Conservation (phyloP, 2,797 vertebrate species). For the Prionace glauca region DNA sequence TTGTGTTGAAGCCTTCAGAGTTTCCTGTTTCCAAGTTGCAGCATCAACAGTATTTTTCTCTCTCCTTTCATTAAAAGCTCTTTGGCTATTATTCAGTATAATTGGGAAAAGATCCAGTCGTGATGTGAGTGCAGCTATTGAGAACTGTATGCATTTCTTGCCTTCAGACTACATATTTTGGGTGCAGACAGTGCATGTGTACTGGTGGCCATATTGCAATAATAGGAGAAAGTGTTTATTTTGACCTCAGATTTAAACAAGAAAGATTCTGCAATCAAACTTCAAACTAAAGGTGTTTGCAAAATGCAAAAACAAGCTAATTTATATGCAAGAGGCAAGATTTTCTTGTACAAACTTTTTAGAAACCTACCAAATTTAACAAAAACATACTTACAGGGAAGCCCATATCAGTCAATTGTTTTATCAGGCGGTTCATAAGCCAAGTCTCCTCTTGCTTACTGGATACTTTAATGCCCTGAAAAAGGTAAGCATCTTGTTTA, state of each 20-base stretch:
- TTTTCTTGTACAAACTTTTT: background rate
- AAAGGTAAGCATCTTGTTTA: slow-evolving; percentile 41
- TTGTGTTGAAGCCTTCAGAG: no score
- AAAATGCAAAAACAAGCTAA: background rate
- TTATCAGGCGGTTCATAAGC: slow-evolving; percentile 94
- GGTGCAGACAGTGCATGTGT: no score
- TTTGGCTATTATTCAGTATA: no score
- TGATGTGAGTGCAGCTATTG: no score
- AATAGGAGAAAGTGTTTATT: no score
- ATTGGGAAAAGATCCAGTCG: no score
- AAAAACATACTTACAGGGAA: slow-evolving; percentile 75
- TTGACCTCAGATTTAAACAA: background rate
- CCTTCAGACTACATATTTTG: no score
- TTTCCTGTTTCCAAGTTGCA: no score
- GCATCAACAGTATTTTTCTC: no score
- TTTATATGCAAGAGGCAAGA: background rate
- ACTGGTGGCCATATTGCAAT: no score
- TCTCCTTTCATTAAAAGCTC: no score
- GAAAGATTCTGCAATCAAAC: background rate
- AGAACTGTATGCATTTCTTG: no score
- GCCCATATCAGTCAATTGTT: slow-evolving; percentile 98
- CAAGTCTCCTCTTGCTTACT: slow-evolving; percentile 90
- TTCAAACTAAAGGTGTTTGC: background rate
- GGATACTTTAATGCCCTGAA: slow-evolving; percentile 76
- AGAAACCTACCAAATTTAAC: background rate